phyloP scores from a whole-genome alignment of 2,797 vertebrate genomes.

The Microcaecilia unicolor region DNA sequence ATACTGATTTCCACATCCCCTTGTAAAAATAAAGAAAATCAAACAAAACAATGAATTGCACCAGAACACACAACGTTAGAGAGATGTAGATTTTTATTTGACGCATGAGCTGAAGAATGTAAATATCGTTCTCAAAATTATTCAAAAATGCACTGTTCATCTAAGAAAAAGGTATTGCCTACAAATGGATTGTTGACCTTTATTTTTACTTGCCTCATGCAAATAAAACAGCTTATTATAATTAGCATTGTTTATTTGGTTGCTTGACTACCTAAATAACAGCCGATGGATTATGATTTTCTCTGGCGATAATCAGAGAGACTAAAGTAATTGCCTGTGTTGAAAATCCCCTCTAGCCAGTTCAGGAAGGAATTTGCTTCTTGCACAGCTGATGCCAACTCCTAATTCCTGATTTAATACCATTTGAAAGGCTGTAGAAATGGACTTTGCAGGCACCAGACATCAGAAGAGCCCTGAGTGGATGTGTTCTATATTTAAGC shows the following conservation, averaged over 20 bases:
- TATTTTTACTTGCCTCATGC: too few relatives aligned
- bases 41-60: too few relatives aligned
- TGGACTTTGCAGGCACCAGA: constrained; percentile 62
- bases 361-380: constrained; percentile 41
- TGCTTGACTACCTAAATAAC: constrained; percentile 79
- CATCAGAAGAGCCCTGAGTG: background rate
- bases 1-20: too few relatives aligned
- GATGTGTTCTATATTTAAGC: constrained; percentile 10
- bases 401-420: constrained; percentile 78
- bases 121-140: too few relatives aligned
- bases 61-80: constrained; percentile 58
- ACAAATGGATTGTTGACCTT: too few relatives aligned
- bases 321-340: constrained; percentile 78
- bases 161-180: too few relatives aligned
- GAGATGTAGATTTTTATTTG: constrained; percentile 34
- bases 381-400: constrained; percentile 63
- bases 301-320: constrained; percentile 70
- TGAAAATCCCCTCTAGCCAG: constrained; percentile 59
- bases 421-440: constrained; percentile 66
- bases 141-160: too few relatives aligned
- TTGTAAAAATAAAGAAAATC: too few relatives aligned
- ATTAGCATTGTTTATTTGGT: constrained; percentile 85
- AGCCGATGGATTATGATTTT: constrained; percentile 78
- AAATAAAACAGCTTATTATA: constrained; percentile 67
- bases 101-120: too few relatives aligned